These are phyloP conservation scores for Nudaria mundana DNA, from an alignment of 2,888 invertebrate species.

Conservation along the genomic window DNA sequence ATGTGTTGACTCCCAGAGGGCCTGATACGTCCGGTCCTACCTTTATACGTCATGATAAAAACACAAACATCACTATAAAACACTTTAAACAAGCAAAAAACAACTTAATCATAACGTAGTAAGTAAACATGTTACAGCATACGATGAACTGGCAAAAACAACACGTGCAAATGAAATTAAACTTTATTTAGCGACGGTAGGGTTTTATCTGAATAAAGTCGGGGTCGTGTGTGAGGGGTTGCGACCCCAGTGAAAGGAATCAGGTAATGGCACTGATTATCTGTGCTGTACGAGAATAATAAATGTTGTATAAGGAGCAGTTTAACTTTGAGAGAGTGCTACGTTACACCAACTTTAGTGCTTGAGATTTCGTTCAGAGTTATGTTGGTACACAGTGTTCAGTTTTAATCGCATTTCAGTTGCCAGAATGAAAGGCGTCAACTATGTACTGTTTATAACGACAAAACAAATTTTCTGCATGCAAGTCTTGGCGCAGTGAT, in stretches of 20 bases:
- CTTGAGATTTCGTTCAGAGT: not conserved
- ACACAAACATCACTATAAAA: slow-evolving; percentile 10
- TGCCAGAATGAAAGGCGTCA: too few species aligned
- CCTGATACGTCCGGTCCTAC: slow-evolving; percentile 32
- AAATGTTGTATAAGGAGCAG: slow-evolving; percentile 47
- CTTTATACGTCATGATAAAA: slow-evolving; percentile 35
- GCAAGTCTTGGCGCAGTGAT: too few species aligned
- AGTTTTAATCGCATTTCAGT: too few species aligned
- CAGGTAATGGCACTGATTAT: slow-evolving; percentile 58
- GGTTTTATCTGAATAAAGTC: slow-evolving; percentile 7
- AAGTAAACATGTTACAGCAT: slow-evolving; percentile 4
- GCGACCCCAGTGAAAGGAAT: slow-evolving; percentile 47
- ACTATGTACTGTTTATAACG: too few species aligned
- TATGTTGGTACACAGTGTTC: not conserved
- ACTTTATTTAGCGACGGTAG: slow-evolving; percentile 18
- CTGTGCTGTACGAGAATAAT: slow-evolving; percentile 63
- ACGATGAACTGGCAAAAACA: not conserved
- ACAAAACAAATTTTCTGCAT: too few species aligned
- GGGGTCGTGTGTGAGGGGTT: slow-evolving; percentile 33
- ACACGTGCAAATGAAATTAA: slow-evolving; percentile 19
- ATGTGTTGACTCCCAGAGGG: slow-evolving; percentile 45
- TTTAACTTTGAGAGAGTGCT: not conserved
- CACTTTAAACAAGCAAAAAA: slow-evolving; percentile 4
- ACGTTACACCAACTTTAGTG: not conserved
- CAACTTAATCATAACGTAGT: slow-evolving; percentile 2